Evolutionary conservation across 37 sponge, comb jelly and placozoan genomes (phyloP).

Genomic region (Bolinopsis microptera): DNA sequence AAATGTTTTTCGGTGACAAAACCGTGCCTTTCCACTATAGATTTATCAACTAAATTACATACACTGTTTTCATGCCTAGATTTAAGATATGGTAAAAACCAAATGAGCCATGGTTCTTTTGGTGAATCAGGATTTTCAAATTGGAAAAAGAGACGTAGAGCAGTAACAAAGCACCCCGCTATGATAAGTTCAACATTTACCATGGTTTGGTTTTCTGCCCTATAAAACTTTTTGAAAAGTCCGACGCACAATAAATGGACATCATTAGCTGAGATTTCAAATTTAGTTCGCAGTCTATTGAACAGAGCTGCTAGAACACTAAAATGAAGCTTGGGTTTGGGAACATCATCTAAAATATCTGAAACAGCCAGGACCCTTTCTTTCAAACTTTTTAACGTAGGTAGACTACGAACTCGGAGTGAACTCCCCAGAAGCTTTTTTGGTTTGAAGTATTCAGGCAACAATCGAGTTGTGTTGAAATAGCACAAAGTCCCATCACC

Average conservation of each 20-base stretch:
- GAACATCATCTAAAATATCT: slow-evolving; percentile 30
- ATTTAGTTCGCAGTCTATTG: neutral
- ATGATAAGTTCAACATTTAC: neutral
- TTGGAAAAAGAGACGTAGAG: neutral
- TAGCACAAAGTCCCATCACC: neutral
- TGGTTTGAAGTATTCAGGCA: slow-evolving; percentile 46
- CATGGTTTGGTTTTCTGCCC: neutral
- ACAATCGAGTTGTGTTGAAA: neutral
- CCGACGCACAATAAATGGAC: slow-evolving; percentile 1
- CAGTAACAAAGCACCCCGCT: neutral
- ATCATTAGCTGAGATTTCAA: neutral
- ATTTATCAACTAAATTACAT: neutral
- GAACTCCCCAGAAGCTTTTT: neutral
- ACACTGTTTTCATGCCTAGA: neutral
- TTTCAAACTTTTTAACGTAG: neutral
- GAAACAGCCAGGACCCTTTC: neutral
- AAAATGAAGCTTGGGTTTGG: neutral
- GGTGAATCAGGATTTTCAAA: neutral
- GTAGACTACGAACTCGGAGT: neutral
- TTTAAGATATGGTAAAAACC: slow-evolving; percentile 29
- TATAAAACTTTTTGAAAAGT: neutral
- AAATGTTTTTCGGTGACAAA: neutral
- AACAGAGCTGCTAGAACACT: neutral
- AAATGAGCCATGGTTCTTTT: neutral
- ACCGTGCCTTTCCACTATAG: neutral